Evolutionary conservation across 1,140 invertebrate species (phyloP), one percentile per base, ranked within the genome.

Genomic region (Nomia melanderi): DNA sequence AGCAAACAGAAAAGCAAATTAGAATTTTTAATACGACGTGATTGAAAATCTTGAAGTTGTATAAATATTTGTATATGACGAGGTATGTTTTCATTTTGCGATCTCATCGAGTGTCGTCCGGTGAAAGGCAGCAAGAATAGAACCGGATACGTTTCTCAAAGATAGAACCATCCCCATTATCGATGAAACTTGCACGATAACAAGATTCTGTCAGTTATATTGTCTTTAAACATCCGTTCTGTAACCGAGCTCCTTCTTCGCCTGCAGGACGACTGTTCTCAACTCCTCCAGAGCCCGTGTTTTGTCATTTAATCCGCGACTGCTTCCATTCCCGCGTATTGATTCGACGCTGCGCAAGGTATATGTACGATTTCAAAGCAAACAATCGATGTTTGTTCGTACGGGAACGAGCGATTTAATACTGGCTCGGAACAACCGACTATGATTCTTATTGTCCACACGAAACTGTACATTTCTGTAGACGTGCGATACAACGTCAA

Each of bases 311-410:
- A 76, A 76, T 76, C 64, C 73, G 33, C 41, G 39, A 39, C 53
- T 39, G 73, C 27, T 76, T 69, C 69, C 73, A 54, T 59, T 69
- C 31, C 72, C 12, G 41, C 39, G 53, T 67, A 76, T 76, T 65
- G 73, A 69, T 57, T 50, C 39, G 54, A 50, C 39, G 64, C 36
- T 44, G 41, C 31, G 50, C 54, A 39, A 50, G 50, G 72, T 67
- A 67, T 67, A 57, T 27, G 63, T 67, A 67, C 53, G 73, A 76
- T 76, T 76, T 76, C 53, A 67, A 76, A 76, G 65, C 73, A 76
- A 76, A 76, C 73, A 76, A 25, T 17, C 53, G 65, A 53, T 66
- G 72, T 74, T 74, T 74, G 72, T 53, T 27, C 47, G 62, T 29
- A 36, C 57, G 41, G 31, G 57, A 36, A 50, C 57, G 29, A 12